Base-by-base conservation (phyloP, 2,113 vertebrate species). In the Oryctolagus cuniculus region DNA sequence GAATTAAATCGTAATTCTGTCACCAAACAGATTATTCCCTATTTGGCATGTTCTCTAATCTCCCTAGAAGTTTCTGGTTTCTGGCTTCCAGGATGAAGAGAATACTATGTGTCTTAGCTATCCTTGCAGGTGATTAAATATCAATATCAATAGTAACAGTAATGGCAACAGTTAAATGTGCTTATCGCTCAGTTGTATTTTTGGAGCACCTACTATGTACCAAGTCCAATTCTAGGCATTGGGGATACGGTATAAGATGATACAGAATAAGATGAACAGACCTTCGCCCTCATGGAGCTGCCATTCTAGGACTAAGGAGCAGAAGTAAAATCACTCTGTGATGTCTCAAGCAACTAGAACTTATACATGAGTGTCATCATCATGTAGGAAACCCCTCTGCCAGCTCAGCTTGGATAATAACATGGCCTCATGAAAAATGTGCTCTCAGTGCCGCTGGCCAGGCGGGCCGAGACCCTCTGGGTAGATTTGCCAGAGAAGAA, bases 1-100 rank as follows among this genome's bases (percentile, higher is more conserved):
- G 79, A 75, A 89, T 94, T 69, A 89, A 86, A 90, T 87, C 31
- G n/a, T 31, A 69, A 63, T 67, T 87, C 70, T 83, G 8, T 80
- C 25, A 25, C 73, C 82, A 61, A 82, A 16, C 34, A 85, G 87
- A 63, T 86, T 49, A 90, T 82, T 36, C 10, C 49, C 15, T 80
- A 67, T 49, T 90, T 69, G 69, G 53, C 8, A 10, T 80, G 44
- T 79, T 86, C 34, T 83, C 89, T 83, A 64, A 81, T 84, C 49
- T 85, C 34, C 36, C 38, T 21, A 22, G 19, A 19, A 36, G n/a
- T 77, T 24, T 93, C 78, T 87, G 16, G 51, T 89, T 88, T 69
- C 67, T 90, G 24, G 69, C 5, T 94, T 95, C 55, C 29, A 63
- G 84, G 79, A 53, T 19, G 31, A 44, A 31, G 64, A 75, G 10